Evolutionary conservation across 92 coral and sea anemone genomes (phyloP).

Genomic region (Palythoa heliodiscus): DNA sequence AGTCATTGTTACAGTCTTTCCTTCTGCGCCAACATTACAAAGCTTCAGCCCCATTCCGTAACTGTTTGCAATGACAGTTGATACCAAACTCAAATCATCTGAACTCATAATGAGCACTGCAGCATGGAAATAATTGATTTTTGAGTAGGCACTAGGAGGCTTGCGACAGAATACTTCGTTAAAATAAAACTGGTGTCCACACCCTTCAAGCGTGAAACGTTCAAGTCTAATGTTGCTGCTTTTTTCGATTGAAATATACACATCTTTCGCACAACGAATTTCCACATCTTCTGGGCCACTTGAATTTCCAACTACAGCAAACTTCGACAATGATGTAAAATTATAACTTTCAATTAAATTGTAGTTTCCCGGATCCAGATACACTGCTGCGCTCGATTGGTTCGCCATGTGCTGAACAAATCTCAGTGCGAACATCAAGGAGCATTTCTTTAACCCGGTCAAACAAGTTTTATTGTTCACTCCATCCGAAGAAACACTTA

Average conservation of each 20-base stretch:
- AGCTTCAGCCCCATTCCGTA: too few species aligned
- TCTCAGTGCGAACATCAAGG: constrained; percentile 16
- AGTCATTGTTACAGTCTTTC: constrained; percentile 44
- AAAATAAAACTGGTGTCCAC: too few species aligned
- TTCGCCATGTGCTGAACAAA: constrained; percentile 3
- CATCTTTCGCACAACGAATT: constrained; percentile 57
- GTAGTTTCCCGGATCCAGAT: neutral
- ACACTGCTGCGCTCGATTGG: neutral
- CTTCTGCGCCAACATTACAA: too few species aligned
- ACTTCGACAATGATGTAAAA: constrained; percentile 38
- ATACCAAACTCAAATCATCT: too few species aligned
- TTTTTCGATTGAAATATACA: constrained; percentile 65
- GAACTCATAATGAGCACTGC: too few species aligned
- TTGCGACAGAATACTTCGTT: too few species aligned
- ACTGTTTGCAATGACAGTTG: too few species aligned
- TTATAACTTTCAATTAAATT: neutral
- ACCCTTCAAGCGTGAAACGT: neutral
- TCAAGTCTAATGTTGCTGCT: constrained; percentile 61
- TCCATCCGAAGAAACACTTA: neutral
- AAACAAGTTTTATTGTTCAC: constrained; percentile 11
- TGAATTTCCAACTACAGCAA: constrained; percentile 51
- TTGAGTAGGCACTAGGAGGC: too few species aligned
- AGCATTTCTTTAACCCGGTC: constrained; percentile 1
- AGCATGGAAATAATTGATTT: too few species aligned
- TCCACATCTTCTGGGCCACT: constrained; percentile 42